Conservation (phyloP, 1,140 invertebrate genomes). For the Zaprionus lachaisei region DNA sequence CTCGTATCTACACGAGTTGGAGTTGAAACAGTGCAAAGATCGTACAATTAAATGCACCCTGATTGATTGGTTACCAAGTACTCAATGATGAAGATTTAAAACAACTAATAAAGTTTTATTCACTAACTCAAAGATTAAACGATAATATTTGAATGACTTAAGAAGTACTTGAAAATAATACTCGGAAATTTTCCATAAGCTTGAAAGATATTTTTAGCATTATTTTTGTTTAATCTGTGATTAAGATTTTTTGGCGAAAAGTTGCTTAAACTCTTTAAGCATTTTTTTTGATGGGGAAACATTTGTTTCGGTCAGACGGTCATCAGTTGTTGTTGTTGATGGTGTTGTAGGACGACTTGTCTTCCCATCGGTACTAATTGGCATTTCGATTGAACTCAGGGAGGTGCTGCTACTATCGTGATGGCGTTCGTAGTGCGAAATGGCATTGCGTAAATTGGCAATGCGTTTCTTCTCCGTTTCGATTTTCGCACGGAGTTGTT, state of each 20-base stretch:
- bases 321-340: constrained; percentile 5
- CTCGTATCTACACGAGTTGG: background rate
- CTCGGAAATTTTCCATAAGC: constrained; percentile 56
- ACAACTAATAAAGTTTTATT: background rate
- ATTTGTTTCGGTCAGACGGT: background rate
- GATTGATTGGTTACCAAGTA: constrained; percentile 16
- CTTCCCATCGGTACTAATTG: background rate
- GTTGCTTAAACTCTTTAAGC: background rate
- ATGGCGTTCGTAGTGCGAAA: constrained; percentile 26
- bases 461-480: constrained; percentile 34
- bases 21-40: constrained; percentile 41
- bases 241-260: background rate
- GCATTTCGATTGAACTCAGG: background rate
- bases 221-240: background rate
- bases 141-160: constrained; percentile 3
- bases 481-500: constrained; percentile 33
- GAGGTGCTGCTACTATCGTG: background rate
- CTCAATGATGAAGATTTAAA: background rate
- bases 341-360: constrained; percentile 20
- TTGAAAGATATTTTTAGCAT: background rate
- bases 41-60: constrained; percentile 19
- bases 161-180: background rate
- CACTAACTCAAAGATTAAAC: background rate
- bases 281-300: background rate
- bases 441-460: constrained; percentile 28